Base-by-base conservation (phyloP, 2,888 invertebrate species). In the Koerneria pararmatus region DNA sequence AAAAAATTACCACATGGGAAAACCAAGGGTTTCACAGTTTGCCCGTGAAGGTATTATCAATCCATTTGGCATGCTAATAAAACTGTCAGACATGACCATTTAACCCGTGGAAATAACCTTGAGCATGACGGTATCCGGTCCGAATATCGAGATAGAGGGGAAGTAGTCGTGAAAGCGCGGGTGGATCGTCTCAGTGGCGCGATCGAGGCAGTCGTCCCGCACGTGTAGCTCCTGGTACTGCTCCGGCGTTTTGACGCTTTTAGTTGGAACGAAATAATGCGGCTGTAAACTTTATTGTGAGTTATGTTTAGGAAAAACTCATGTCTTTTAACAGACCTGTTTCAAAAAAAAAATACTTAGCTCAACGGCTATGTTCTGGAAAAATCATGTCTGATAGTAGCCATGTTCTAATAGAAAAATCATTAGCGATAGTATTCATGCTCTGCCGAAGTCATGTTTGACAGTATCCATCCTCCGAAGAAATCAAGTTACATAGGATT, bases 191-290 rank as follows among this genome's bases (percentile, higher is more conserved):
- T 76, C 76, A 0, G 76, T 75, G 0, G 76, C 71, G 57, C 73
- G 69, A 53, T 76, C 76, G 37, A 76, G 64, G 49, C 76, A 76
- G 66, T 76, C 76, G 67, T 76, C 76, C 41, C 76, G 65, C 48
- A 48, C 56, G n/a, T n/a, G n/a, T n/a, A n/a, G n/a, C n/a, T n/a
- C n/a, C n/a, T n/a, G 22, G 8, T 29, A 22, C n/a, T 64, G 54
- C 29, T 56, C 3, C 11, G 54, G n/a, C 4, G 37, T 56, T 2
- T 56, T 56, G 1, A 32, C 64, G 32, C 34, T 64, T 19, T 32
- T 37, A 1, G 35, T 56, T 0, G 64, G 54, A 3, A 46, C 32
- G 27, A 48, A 64, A 32, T 64, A 64, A 27, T 64, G 64, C n/a
- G 64, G 64, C 64, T 64, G 46, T 4, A 64, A 11, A 41, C n/a